Evolutionary conservation across 2,113 vertebrate genomes (phyloP).

Genomic region (Probosciger aterrimus): DNA sequence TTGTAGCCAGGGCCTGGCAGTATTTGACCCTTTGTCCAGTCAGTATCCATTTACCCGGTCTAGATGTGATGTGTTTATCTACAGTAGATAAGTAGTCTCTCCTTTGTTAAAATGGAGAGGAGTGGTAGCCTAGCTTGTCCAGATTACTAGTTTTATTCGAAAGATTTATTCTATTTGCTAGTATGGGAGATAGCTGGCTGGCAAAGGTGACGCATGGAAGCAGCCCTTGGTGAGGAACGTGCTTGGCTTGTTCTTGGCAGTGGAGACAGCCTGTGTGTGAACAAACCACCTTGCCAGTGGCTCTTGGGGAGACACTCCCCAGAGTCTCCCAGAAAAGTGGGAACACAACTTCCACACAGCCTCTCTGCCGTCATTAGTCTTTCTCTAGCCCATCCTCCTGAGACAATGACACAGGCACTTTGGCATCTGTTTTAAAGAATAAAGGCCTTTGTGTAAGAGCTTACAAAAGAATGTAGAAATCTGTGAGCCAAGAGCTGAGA

Average conservation of each 20-base stretch:
- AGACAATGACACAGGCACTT: neutral
- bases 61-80: neutral
- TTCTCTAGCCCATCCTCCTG: neutral
- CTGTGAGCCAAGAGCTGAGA: slow-evolving; percentile 28
- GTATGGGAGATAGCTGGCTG: neutral
- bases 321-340: neutral
- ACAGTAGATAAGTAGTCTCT: neutral
- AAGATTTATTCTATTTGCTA: neutral
- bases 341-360: neutral
- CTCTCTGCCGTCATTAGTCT: neutral
- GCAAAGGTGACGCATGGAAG: neutral
- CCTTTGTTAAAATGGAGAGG: neutral
- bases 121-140: neutral
- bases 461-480: neutral
- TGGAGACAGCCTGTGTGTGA: neutral
- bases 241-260: neutral
- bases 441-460: neutral
- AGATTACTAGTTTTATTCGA: neutral
- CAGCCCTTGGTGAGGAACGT: neutral
- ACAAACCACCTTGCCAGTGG: neutral
- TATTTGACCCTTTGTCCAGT: neutral
- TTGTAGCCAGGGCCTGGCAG: neutral
- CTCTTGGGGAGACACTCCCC: neutral
- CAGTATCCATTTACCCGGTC: neutral
- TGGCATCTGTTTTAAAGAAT: neutral